phyloP scores from a whole-genome alignment of 2,888 invertebrate genomes.

The Euclidia mi region DNA sequence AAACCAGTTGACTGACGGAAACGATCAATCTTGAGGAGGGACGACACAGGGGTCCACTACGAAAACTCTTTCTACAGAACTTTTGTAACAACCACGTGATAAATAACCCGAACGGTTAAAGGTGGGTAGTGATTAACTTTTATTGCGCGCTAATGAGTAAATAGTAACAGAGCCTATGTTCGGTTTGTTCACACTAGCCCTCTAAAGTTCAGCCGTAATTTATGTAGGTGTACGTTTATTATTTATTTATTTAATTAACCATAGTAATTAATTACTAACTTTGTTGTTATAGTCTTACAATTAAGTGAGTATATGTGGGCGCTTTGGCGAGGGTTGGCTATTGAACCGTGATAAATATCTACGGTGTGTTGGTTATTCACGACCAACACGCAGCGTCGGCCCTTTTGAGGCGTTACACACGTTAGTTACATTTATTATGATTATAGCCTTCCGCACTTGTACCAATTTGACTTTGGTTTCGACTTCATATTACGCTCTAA shows the following conservation, averaged over 20 bases:
- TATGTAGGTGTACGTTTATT: slow-evolving; percentile 21
- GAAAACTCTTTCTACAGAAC: slow-evolving; percentile 81
- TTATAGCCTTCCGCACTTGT: neutral
- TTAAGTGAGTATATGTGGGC: too few species aligned
- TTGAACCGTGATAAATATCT: too few species aligned
- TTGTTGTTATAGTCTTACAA: too few species aligned
- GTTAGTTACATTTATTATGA: too few species aligned
- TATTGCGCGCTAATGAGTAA: slow-evolving; percentile 63
- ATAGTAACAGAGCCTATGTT: slow-evolving; percentile 49
- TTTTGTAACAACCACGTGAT: slow-evolving; percentile 82
- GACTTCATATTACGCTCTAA: too few species aligned
- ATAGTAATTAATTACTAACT: too few species aligned
- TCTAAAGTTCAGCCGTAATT: slow-evolving; percentile 45
- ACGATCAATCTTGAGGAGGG: slow-evolving; percentile 83
- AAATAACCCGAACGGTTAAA: slow-evolving; percentile 76
- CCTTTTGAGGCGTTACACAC: too few species aligned
- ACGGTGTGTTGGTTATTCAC: too few species aligned
- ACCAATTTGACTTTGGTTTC: too few species aligned
- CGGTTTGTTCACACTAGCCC: slow-evolving; percentile 24
- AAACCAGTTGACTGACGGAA: slow-evolving; percentile 72
- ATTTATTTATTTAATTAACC: slow-evolving; percentile 13
- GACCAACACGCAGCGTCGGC: too few species aligned
- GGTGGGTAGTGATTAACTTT: slow-evolving; percentile 68
- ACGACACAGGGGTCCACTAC: slow-evolving; percentile 82
- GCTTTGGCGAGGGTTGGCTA: too few species aligned